These are phyloP conservation scores for Unio delphinus DNA, from an alignment of 2,888 invertebrate species.

Conservation along the genomic window DNA sequence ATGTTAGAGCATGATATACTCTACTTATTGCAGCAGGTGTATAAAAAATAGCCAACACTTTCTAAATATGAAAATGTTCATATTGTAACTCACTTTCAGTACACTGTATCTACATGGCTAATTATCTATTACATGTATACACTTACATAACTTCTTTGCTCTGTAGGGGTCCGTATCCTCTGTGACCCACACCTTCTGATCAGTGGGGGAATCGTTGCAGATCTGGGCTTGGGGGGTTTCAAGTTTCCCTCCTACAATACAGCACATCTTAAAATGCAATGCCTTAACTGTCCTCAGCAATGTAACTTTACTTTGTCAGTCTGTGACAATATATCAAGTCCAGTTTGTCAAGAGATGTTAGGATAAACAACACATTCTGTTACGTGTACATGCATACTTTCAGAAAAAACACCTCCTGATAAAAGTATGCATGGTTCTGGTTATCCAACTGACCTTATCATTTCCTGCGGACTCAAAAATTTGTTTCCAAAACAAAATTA, in stretches of 20 bases:
- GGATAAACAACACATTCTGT: no score
- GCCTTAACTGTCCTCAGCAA: no score
- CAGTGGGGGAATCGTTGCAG: constrained; percentile 34
- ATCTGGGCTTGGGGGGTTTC: constrained; percentile 24
- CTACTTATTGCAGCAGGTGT: background rate
- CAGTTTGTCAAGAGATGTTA: no score
- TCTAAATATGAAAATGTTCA: constrained; percentile 2
- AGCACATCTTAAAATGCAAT: background rate
- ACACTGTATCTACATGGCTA: background rate
- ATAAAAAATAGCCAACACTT: background rate
- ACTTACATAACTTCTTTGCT: constrained; percentile 60
- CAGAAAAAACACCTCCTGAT: no score
- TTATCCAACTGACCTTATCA: no score
- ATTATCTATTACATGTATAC: background rate
- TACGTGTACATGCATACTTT: no score
- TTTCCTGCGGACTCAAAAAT: no score
- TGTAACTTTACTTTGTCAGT: no score
- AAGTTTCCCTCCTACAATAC: constrained; percentile 50
- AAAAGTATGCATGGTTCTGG: no score
- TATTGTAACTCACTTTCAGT: background rate
- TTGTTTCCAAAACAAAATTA: no score
- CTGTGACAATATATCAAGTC: no score
- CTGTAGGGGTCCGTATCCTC: constrained; percentile 51
- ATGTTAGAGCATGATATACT: background rate
- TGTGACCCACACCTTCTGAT: constrained; percentile 46